Evolutionary conservation across 2,888 invertebrate species (phyloP).

Genomic region (Monoplex corrugatus): DNA sequence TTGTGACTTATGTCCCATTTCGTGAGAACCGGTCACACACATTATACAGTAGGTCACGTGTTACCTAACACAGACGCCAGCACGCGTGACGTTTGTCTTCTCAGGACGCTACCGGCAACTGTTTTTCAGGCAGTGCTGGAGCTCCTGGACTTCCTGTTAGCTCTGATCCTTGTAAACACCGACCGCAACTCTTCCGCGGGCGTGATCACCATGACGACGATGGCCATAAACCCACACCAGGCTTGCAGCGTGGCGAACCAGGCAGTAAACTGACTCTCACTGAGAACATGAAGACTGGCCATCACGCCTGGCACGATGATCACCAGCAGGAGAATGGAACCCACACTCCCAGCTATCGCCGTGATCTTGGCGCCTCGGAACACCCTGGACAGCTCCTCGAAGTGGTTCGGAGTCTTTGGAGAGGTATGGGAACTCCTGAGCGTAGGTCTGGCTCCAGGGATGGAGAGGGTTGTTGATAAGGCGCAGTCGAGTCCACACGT

Average conservation of each 20-base stretch:
- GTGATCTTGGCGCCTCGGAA: conserved; percentile 63
- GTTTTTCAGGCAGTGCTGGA: no score
- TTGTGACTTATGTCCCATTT: no score
- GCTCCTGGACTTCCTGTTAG: no score
- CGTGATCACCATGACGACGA: conserved; percentile 63
- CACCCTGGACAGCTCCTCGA: conserved; percentile 58
- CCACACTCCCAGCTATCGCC: conserved; percentile 63
- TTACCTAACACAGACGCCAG: no score
- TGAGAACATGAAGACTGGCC: conserved; percentile 64
- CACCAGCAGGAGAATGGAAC: conserved; percentile 61
- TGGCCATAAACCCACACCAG: conserved; percentile 67
- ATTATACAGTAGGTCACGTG: no score
- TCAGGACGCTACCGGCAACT: no score
- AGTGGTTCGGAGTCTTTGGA: conserved; percentile 59
- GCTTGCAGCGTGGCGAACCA: conserved; percentile 65
- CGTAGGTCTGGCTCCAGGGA: conserved; percentile 67
- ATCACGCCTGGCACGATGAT: conserved; percentile 67
- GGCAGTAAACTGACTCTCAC: conserved; percentile 60
- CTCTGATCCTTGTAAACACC: conserved; percentile 47
- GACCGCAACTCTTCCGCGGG: conserved; percentile 67
- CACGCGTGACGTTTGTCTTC: no score
- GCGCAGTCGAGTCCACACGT: conserved; percentile 67
- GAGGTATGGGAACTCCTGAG: conserved; percentile 66
- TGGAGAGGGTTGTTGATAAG: conserved; percentile 71
- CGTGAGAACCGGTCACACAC: no score